Conservation (phyloP, 2,113 vertebrate genomes). For the Epinephelus moara region DNA sequence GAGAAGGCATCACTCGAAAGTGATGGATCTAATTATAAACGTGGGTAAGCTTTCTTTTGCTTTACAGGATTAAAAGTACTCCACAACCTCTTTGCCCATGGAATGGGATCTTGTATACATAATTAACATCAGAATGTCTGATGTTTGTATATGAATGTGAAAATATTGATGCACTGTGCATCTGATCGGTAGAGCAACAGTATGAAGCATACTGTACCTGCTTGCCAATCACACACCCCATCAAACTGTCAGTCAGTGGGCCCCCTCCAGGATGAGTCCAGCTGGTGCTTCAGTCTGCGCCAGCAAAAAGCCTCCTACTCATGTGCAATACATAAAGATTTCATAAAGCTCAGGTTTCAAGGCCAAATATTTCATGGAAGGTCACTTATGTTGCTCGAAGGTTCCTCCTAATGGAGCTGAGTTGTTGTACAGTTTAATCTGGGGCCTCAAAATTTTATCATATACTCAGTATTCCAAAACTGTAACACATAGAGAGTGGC, state of each 20-base stretch:
- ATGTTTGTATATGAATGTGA: not conserved
- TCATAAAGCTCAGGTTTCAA: conserved; percentile 22
- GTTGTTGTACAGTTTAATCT: not conserved
- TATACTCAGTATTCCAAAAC: not conserved
- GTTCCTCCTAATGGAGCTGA: not conserved
- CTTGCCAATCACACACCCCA: conserved; percentile 21
- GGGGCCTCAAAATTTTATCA: not conserved
- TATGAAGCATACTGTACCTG: not conserved
- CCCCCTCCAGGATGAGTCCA: conserved; percentile 2
- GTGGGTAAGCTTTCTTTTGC: conserved; percentile 9
- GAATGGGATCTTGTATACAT: not conserved
- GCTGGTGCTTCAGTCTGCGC: conserved; percentile 26
- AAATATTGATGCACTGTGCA: conserved; percentile 7
- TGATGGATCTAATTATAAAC: conserved; percentile 44
- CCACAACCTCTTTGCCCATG: not conserved
- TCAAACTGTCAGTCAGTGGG: conserved; percentile 35
- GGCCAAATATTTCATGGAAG: conserved; percentile 18
- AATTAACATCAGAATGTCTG: conserved; percentile 11
- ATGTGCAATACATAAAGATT: not conserved
- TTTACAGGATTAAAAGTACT: conserved; percentile 23
- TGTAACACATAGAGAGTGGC: not conserved
- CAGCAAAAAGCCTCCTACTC: not conserved
- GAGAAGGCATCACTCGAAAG: not conserved
- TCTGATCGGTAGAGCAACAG: conserved; percentile 8
- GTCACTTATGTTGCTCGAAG: not conserved